Base-by-base conservation (phyloP, 2,888 invertebrate genomes). In the Habroteleia sp. region DNA sequence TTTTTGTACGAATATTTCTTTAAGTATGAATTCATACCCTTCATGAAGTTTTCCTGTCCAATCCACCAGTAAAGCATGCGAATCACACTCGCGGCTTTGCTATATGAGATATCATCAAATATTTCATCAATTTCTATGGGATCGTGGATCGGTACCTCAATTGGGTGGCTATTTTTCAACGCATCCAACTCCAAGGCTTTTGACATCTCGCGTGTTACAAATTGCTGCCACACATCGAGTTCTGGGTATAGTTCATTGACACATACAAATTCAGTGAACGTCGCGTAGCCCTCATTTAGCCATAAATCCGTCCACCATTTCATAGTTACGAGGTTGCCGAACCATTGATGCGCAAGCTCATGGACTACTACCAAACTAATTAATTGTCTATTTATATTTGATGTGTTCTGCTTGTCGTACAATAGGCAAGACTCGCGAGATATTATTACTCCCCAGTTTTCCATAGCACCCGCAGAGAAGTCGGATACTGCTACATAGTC, bases 281-380 rank as follows among this genome's bases (percentile, higher is more conserved):
- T 95, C 0, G 98, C 98, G 89, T 97, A 97, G 1, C 97, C 98
- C 88, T 98, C 98, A 89, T 98, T 98, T 25, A 98, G 90, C 98
- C 98, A 98, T 23, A 96, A 90, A 89, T 98, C 96, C 1, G 97
- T 97, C 97, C 97, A 98, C 97, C 97, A 97, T 89, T 97, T 96
- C 97, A 98, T 98, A 14, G 98, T 98, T 0, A 98, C 98, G 39
- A 98, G 91, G 88, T 98, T 98, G 3, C 98, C 99, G 89, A 99
- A 99, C 98, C 99, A 99, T 88, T 98, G 97, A 89, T 98, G 98
- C 1, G 97, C 97, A 46, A 99, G 90, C 88, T 99, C 98, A 89
- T 99, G 98, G 0, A 94, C 94, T 13, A 96, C 94, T 0, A 97
- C 95, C 11, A 97, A 89, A 0, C 97, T 97, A 81, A 97, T 95